Evolutionary conservation across 2,797 vertebrate species (phyloP).

Genomic region (Sebastes oblongus): DNA sequence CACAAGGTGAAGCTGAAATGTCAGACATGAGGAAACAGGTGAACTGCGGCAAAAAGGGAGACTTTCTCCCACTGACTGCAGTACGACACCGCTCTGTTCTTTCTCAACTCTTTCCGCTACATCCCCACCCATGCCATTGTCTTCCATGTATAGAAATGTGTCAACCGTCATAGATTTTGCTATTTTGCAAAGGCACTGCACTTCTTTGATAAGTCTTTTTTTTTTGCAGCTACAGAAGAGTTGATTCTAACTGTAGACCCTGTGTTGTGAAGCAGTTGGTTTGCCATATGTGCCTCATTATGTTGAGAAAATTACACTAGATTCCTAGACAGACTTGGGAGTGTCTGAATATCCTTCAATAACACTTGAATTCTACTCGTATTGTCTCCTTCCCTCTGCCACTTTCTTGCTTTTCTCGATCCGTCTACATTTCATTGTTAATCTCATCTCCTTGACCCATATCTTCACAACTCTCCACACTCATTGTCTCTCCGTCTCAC

Average conservation of each 20-base stretch:
- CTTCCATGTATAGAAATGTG: not conserved
- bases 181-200: not conserved
- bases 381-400: not conserved
- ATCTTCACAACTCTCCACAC: not conserved
- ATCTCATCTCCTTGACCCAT: not conserved
- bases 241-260: not conserved
- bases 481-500: conserved; percentile 66
- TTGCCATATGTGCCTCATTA: not conserved
- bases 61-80: conserved; percentile 15
- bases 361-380: not conserved
- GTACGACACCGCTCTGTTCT: not conserved
- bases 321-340: not conserved
- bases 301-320: not conserved
- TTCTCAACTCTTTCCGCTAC: not conserved
- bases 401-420: not conserved
- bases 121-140: not conserved
- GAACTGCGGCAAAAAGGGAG: conserved; percentile 36
- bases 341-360: not conserved
- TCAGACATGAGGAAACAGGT: conserved; percentile 51
- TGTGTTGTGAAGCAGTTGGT: not conserved
- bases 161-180: not conserved
- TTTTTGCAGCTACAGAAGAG: not conserved
- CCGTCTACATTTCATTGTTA: not conserved
- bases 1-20: conserved; percentile 53
- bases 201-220: not conserved